These are phyloP conservation scores for Scrobipalpa atriplicella DNA, from an alignment of 2,888 invertebrate species.

Conservation along the genomic window DNA sequence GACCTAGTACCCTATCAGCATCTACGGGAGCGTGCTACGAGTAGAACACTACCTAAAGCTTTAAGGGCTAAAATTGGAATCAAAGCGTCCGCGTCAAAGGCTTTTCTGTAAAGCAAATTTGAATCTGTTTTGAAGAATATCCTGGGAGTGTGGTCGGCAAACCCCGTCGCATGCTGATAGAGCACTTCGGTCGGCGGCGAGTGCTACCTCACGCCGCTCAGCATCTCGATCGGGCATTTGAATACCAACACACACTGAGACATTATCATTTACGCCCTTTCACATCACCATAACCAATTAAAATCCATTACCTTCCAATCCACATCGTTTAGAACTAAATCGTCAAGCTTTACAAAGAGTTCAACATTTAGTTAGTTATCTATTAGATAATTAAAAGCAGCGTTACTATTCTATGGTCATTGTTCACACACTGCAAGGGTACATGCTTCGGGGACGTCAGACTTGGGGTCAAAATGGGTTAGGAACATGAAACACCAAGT, in stretches of 20 bases:
- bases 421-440: conserved; percentile 78
- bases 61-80: conserved; percentile 61
- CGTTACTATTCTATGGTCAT: conserved; percentile 67
- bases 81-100: conserved; percentile 60
- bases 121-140: conserved; percentile 31
- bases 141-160: conserved; percentile 70
- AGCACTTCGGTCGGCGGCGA: conserved; percentile 71
- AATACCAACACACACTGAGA: conserved; percentile 87
- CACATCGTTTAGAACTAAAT: conserved; percentile 79
- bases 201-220: conserved; percentile 69
- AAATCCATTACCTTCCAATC: conserved; percentile 82
- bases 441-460: conserved; percentile 65
- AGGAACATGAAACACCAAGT: conserved; percentile 60
- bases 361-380: conserved; percentile 78
- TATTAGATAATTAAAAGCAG: conserved; percentile 71
- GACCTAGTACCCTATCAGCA: conserved; percentile 83
- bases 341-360: conserved; percentile 79
- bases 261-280: conserved; percentile 75
- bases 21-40: conserved; percentile 74
- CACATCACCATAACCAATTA: conserved; percentile 80
- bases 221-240: conserved; percentile 86
- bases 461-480: conserved; percentile 55
- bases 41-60: conserved; percentile 69
- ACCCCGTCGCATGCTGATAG: conserved; percentile 78
- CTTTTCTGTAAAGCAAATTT: conserved; percentile 53